phyloP scores from a whole-genome alignment of 2,797 vertebrate genomes.

The Eospalax fontanierii region DNA sequence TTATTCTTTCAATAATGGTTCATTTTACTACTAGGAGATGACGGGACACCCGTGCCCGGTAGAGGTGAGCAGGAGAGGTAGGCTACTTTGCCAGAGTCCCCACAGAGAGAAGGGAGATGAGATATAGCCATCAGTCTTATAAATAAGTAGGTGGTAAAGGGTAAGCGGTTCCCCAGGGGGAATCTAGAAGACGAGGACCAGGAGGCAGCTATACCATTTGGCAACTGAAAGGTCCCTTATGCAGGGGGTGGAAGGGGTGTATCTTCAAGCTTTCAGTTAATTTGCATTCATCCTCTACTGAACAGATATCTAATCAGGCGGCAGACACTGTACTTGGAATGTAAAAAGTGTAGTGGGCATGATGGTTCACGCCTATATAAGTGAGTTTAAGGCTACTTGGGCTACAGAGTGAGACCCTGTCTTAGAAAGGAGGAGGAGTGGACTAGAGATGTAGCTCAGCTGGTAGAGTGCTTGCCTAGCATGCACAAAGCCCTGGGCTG shows the following conservation, averaged over 20 bases:
- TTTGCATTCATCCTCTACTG: constrained; percentile 4
- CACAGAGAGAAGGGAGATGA: neutral
- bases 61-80: neutral
- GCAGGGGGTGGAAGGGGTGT: too few relatives aligned
- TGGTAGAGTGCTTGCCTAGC: neutral
- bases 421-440: neutral
- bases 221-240: neutral
- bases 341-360: neutral
- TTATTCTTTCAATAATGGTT: neutral
- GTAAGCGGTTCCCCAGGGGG: neutral
- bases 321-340: neutral
- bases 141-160: neutral
- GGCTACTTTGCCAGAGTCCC: neutral
- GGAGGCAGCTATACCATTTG: neutral
- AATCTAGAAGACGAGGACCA: neutral
- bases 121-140: neutral
- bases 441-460: neutral
- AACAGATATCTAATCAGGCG: neutral
- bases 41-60: neutral
- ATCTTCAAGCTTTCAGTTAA: neutral
- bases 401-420: neutral
- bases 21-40: neutral
- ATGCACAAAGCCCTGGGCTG: too few relatives aligned
- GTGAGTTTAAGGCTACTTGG: too few relatives aligned
- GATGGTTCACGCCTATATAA: neutral